These are phyloP conservation scores for Bombus confusus DNA, from an alignment of 1,140 invertebrate genomes.

Conservation along the genomic window DNA sequence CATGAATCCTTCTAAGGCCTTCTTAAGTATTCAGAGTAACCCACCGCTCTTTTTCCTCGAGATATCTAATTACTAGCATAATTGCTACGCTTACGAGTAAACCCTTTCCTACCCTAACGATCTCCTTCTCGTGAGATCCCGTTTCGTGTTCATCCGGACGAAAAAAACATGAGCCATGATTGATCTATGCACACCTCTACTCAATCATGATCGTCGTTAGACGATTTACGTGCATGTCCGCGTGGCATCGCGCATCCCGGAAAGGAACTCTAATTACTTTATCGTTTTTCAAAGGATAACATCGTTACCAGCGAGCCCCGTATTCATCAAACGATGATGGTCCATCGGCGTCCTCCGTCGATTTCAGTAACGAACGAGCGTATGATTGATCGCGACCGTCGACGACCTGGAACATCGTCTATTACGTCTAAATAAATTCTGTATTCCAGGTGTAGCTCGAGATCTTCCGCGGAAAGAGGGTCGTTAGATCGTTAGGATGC, in stretches of 20 bases:
- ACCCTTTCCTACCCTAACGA: constrained; percentile 18
- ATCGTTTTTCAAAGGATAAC: neutral
- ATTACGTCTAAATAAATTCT: neutral
- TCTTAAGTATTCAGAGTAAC: too few relatives aligned
- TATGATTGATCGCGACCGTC: constrained; percentile 35
- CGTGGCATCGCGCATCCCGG: constrained; percentile 15
- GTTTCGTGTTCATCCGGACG: neutral
- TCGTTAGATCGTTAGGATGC: too few relatives aligned
- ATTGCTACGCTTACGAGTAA: constrained; percentile 31
- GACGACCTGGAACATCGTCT: neutral
- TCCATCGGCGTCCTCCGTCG: constrained; percentile 18
- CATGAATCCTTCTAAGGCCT: neutral
- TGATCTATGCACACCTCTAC: constrained; percentile 41
- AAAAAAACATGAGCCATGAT: constrained; percentile 18
- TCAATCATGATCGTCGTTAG: constrained; percentile 40
- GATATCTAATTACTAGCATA: constrained; percentile 15
- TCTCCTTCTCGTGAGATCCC: constrained; percentile 20
- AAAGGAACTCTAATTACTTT: constrained; percentile 46
- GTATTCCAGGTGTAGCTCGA: neutral
- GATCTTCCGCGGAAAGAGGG: neutral
- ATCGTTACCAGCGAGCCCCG: constrained; percentile 19
- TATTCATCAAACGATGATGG: constrained; percentile 42
- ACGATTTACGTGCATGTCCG: constrained; percentile 39
- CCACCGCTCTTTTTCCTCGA: neutral
- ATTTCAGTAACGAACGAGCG: constrained; percentile 10